Base-by-base conservation (phyloP, 1,140 invertebrate genomes). In the Centruroides sculpturatus region DNA sequence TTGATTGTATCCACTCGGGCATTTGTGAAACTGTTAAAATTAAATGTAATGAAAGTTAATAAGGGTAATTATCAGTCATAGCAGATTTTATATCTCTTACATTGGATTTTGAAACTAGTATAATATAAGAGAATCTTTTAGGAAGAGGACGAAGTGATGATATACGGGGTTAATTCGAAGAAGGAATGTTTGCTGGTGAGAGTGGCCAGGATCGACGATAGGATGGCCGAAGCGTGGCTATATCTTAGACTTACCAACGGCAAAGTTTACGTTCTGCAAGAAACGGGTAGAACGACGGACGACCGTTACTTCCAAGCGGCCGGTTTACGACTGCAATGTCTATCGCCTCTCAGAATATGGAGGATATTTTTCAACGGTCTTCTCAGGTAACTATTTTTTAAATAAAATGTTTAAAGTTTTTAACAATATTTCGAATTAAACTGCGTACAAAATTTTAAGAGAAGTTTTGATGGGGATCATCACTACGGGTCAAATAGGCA, bases 91-190 rank as follows among this genome's bases (percentile, higher is more conserved):
- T 23, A 23, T 2, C 0, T 23, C 0, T 23, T 23, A 23, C 23
- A 23, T 23, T 23, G 23, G 2, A 23, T 23, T 23, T 23, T 23
- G 23, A 23, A 23, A 2, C 23, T 23, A 23, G 23, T 23, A 23
- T 23, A 23, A 23, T 23, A 23, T 23, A 23, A 23, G 23, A 23
- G 0, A 23, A 23, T 23, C 23, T 23, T 2, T 23, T 23, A 57
- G 58, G 13, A 12, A 12, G 55, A 41, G 3, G 61, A 62, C 13
- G 57, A 62, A 56, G 47, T 62, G 0, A 23, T 57, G 12, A 55
- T 55, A 35, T 62, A 62, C 34, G 61, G 61, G 4, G 57, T 62
- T 3, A 62, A 59, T 47, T 59, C 61, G 3, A 62, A 59, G 13
- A 46, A 47, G 6, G 61, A 62, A 59, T 50, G 57, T 9, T n/a